Evolutionary conservation across 2,113 vertebrate species (phyloP).

Genomic region (Callipepla squamata): DNA sequence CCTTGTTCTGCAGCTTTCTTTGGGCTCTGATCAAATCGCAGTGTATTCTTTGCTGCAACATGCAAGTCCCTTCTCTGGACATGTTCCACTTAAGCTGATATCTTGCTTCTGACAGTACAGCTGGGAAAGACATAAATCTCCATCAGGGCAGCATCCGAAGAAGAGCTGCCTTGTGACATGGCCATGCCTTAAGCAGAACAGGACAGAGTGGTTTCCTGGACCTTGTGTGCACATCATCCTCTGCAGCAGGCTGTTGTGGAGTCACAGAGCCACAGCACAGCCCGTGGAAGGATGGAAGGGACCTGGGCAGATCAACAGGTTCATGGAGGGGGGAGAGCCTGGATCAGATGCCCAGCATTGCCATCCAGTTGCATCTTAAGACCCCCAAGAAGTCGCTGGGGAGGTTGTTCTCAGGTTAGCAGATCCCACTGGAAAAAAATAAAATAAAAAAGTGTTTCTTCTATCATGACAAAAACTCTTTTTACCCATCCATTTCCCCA

Average conservation of each 20-base stretch:
- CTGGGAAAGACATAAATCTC: not conserved
- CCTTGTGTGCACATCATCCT: not conserved
- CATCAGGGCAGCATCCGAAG: not conserved
- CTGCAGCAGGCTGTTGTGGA: not conserved
- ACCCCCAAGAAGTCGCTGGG: not conserved
- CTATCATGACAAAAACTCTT: not conserved
- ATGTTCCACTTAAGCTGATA: not conserved
- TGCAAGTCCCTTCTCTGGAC: not conserved
- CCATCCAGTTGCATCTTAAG: not conserved
- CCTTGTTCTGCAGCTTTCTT: not conserved
- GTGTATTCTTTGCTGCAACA: not conserved
- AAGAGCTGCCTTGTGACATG: not conserved
- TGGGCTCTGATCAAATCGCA: fast-evolving
- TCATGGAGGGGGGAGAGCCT: not conserved
- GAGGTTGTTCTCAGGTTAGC: not conserved
- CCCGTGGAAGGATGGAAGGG: not conserved
- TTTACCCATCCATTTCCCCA: not conserved
- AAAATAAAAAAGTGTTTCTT: no score
- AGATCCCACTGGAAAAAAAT: not conserved
- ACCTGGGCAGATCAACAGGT: not conserved
- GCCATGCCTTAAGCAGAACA: not conserved
- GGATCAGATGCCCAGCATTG: not conserved
- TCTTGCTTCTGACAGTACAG: not conserved
- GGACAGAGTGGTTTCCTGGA: not conserved
- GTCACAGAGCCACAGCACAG: not conserved